Conservation (phyloP, 1,140 invertebrate genomes). For the Patella vulgata region DNA sequence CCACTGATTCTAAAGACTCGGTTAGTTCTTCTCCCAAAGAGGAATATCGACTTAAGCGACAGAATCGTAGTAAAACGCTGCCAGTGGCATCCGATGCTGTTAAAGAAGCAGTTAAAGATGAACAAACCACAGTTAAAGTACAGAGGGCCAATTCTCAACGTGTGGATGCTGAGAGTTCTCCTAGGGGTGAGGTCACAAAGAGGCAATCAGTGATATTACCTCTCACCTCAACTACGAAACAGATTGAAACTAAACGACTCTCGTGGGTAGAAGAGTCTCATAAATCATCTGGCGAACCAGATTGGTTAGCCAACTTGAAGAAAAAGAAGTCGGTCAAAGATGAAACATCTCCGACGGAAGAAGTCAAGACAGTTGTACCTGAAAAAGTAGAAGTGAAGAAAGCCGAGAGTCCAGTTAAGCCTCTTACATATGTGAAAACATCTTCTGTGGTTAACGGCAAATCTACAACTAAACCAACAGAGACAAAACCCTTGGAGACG, state of each 20-base stretch:
- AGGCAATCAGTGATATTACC: not conserved
- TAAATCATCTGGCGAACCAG: constrained; percentile 12
- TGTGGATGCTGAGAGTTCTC: constrained; percentile 4
- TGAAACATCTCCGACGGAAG: constrained; percentile 7
- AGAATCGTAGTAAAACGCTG: constrained; percentile 52
- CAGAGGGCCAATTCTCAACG: constrained; percentile 31
- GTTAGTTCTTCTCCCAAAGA: constrained; percentile 38
- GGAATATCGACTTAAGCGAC: constrained; percentile 51
- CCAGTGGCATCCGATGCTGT: constrained; percentile 23
- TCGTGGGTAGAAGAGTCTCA: constrained; percentile 15
- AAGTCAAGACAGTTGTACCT: constrained; percentile 5
- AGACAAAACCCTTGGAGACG: not conserved
- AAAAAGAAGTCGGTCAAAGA: constrained; percentile 17
- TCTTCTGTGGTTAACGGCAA: too few relatives aligned
- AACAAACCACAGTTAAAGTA: constrained; percentile 17
- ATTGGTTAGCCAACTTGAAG: constrained; percentile 29
- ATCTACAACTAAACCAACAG: too few relatives aligned
- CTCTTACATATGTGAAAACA: not conserved
- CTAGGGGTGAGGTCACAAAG: not conserved
- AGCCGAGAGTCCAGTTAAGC: not conserved
- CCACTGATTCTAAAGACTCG: constrained; percentile 6
- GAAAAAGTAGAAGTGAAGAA: constrained; percentile 13
- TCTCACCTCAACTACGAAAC: not conserved
- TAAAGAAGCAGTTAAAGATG: constrained; percentile 20
- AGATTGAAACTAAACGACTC: constrained; percentile 24